Evolutionary conservation across 2,797 vertebrate genomes (phyloP).

Genomic region (Gallinago nigripennis): DNA sequence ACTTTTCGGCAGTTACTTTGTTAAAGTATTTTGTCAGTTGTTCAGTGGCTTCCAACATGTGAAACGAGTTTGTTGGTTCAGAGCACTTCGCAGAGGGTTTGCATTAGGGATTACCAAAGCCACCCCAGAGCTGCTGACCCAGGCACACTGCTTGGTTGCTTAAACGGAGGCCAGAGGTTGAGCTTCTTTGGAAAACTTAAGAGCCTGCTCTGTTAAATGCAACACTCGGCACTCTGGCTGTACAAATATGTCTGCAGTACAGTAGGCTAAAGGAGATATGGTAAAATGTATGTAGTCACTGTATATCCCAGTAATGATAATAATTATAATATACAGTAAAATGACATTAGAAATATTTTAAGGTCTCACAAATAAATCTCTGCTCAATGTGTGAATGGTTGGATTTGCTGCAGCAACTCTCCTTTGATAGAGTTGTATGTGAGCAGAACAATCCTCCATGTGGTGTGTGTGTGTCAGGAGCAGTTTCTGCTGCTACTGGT

Average conservation of each 20-base stretch:
- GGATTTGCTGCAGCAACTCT: not conserved
- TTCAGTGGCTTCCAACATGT: not conserved
- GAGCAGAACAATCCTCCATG: not conserved
- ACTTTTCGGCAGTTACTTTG: conserved; percentile 5
- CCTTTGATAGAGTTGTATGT: not conserved
- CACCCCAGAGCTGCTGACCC: not conserved
- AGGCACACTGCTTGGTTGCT: not conserved
- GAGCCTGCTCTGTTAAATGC: not conserved
- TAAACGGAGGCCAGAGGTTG: not conserved
- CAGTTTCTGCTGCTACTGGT: not conserved
- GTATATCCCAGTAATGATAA: not conserved
- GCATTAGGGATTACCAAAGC: not conserved
- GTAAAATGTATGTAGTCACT: not conserved
- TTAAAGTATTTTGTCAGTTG: not conserved
- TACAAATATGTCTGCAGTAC: not conserved
- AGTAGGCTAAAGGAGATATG: not conserved
- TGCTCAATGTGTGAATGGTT: not conserved
- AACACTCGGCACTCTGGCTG: not conserved
- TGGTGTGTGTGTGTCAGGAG: rapidly evolving
- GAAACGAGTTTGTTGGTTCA: not conserved
- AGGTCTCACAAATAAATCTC: not conserved
- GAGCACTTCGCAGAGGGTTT: not conserved
- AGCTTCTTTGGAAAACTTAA: not conserved
- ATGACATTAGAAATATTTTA: not conserved
- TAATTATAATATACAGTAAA: not conserved